Conservation (phyloP, 2,113 vertebrate species). For the Dromiciops gliroides region DNA sequence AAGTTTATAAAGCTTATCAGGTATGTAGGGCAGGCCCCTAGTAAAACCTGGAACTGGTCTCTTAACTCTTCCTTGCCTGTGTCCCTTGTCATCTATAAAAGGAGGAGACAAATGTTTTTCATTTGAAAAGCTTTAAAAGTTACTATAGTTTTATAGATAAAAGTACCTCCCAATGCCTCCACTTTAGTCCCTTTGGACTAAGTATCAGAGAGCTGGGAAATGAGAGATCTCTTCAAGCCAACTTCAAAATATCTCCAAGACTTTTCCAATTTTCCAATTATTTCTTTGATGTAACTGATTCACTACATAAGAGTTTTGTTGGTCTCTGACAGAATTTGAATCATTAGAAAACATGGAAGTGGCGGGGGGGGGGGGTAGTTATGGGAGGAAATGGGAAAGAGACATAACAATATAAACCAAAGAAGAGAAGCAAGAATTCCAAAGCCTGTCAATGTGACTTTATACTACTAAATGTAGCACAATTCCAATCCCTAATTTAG, state of each 20-base stretch:
- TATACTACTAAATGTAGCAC: constrained; percentile 8
- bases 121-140: constrained; percentile 9
- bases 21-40: not conserved
- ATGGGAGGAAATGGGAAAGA: constrained; percentile 27
- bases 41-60: not conserved
- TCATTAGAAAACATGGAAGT: constrained; percentile 11
- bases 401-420: constrained; percentile 31
- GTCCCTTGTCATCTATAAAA: not conserved
- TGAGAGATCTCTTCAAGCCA: not conserved
- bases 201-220: too few species aligned
- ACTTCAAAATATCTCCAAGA: constrained; percentile 18
- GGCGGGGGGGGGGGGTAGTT: not conserved
- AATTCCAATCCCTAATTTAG: constrained; percentile 32
- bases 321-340: not conserved
- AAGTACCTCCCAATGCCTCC: not conserved
- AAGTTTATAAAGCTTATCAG: not conserved
- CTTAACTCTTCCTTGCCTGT: constrained; percentile 25
- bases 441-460: not conserved
- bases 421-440: constrained; percentile 17
- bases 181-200: not conserved
- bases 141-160: not conserved
- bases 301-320: constrained; percentile 23
- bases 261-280: constrained; percentile 15
- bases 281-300: not conserved
- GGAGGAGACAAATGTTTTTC: not conserved